Evolutionary conservation across 2,797 vertebrate species (phyloP).

Genomic region (Poeciliopsis gracilis): DNA sequence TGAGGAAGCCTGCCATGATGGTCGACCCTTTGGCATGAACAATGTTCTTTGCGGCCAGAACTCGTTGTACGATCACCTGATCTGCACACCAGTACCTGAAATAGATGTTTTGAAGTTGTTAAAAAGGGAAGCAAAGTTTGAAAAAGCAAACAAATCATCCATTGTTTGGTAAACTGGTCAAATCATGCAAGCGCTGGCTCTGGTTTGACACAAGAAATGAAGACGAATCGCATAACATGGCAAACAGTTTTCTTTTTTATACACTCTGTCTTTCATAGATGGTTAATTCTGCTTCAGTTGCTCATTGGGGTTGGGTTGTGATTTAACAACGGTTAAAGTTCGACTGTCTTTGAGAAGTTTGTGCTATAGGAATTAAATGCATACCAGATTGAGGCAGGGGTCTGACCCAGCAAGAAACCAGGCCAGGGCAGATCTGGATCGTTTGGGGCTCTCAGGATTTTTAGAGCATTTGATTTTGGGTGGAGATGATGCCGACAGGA

Average conservation of each 20-base stretch:
- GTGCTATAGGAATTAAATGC: not conserved
- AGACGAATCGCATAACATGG: not conserved
- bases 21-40: constrained; percentile 94
- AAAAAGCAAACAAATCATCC: not conserved
- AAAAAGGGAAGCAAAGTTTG: not conserved
- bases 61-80: constrained; percentile 98
- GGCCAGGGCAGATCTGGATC: constrained; percentile 98
- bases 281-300: not conserved
- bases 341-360: not conserved
- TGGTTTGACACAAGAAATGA: not conserved
- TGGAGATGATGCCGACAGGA: constrained; percentile 83
- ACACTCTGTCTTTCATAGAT: not conserved
- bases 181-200: not conserved
- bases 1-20: constrained; percentile 96
- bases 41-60: constrained; percentile 96
- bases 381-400: constrained; percentile 95
- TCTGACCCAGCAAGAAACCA: constrained; percentile 95
- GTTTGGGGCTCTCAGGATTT: constrained; percentile 88
- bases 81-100: constrained; percentile 91
- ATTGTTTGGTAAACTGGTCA: not conserved
- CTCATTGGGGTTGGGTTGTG: not conserved
- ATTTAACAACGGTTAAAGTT: not conserved
- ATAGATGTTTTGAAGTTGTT: not conserved
- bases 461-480: constrained; percentile 90
- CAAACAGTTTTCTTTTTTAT: not conserved